These are phyloP conservation scores for Harpagus bidentatus DNA, from an alignment of 2,113 vertebrate species.

Conservation along the genomic window DNA sequence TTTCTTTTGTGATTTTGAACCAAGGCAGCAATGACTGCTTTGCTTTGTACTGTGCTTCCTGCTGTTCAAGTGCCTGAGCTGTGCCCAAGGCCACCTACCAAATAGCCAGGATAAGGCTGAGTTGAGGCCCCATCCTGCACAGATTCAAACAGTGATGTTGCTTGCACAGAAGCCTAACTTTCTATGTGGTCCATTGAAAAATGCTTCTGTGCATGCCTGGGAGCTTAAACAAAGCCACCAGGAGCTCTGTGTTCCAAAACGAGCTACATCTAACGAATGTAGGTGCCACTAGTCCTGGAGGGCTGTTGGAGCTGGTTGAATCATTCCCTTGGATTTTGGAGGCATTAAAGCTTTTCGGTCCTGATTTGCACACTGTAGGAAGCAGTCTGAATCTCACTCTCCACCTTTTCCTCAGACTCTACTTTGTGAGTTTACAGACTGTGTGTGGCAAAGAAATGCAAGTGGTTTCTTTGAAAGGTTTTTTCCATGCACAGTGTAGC, in stretches of 20 bases:
- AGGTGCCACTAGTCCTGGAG: neutral
- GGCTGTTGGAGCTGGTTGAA: neutral
- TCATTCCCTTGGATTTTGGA: neutral
- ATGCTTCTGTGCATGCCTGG: neutral
- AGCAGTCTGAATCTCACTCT: neutral
- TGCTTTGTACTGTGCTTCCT: neutral
- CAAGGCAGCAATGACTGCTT: neutral
- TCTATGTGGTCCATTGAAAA: neutral
- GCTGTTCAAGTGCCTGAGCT: neutral
- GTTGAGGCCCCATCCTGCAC: neutral
- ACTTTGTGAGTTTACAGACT: neutral
- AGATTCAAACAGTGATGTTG: neutral
- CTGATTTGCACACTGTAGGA: neutral
- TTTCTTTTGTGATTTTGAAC: neutral
- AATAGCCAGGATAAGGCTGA: neutral
- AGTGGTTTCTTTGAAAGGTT: neutral
- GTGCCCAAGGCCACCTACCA: neutral
- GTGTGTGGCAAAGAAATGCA: neutral
- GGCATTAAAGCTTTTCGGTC: neutral
- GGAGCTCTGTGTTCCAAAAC: neutral
- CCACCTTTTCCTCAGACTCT: neutral
- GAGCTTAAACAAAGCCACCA: neutral
- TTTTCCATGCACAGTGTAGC: neutral
- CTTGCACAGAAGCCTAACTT: neutral
- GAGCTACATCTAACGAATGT: neutral